Evolutionary conservation across 2,888 invertebrate species (phyloP), one percentile per base, ranked within the genome.

Genomic region (Alentia gelatinosa): DNA sequence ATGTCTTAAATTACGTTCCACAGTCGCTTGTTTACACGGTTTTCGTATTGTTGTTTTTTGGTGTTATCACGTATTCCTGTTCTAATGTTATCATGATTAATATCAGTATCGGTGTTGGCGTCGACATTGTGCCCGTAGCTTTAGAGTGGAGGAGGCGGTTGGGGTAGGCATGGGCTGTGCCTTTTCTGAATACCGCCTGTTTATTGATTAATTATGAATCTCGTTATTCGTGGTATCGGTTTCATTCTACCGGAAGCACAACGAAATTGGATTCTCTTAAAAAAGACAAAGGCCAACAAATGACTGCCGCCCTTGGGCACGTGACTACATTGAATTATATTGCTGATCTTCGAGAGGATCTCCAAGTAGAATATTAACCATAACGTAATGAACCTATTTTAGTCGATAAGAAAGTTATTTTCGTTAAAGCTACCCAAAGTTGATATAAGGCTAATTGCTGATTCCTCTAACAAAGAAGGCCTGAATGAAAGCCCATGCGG

Each of bases 151-250:
- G 74, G 33, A 74, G 33, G 74, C 30, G 33, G 79, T 37, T 35
- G 35, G 4, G 39, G 39, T 5, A 39, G 79, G 37, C 9, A 12
- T 35, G 39, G 74, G 74, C 30, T 74, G 19, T 74, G 33, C 30
- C 30, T 74, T 33, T 33, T 12, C 26, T 33, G 1, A 33, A 5
- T 74, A 33, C 15, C 74, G 74, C 33, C 74, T 33, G 39, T 39
- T 35, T n/a, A 79, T 37, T 35, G 39, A 79, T 79, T 79, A 79
- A 79, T 79, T 79, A 26, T 79, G 23, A 19, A 79, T 30, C 68
- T 30, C 68, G 33, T 68, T 68, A 30, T n/a, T 68, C 68, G 12
- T 68, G 68, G 68, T 68, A 68, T 68, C 68, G 33, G 1, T 79
- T 35, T 79, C 35, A 7, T 79, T 37, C 12, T 39, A 35, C 37